Evolutionary conservation across 1,140 invertebrate species (phyloP).

Genomic region (Manduca sexta): DNA sequence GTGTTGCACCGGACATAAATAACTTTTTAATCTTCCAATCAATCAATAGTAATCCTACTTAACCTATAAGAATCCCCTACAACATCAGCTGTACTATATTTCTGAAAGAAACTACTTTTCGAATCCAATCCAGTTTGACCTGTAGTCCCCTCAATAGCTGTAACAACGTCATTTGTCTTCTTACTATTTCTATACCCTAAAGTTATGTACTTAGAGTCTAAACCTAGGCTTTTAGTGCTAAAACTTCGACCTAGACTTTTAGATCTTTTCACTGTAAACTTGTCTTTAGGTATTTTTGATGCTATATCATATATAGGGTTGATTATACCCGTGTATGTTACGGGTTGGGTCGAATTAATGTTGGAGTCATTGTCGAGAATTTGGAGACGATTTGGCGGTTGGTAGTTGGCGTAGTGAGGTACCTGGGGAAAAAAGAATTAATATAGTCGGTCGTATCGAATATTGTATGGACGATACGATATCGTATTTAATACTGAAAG

Average conservation of each 20-base stretch:
- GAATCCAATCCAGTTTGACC: conserved; percentile 45
- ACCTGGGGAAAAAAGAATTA: conserved; percentile 22
- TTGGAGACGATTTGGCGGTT: conserved; percentile 36
- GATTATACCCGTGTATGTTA: conserved; percentile 46
- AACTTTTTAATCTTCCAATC: too few relatives aligned
- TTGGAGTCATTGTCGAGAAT: conserved; percentile 21
- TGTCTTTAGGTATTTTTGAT: conserved; percentile 45
- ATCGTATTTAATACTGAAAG: too few relatives aligned
- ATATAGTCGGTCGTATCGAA: too few relatives aligned
- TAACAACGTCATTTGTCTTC: conserved; percentile 56
- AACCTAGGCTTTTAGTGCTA: conserved; percentile 34
- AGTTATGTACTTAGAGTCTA: conserved; percentile 49
- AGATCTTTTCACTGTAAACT: conserved; percentile 50
- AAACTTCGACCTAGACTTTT: conserved; percentile 53
- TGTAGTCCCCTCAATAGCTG: conserved; percentile 38
- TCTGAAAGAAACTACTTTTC: conserved; percentile 45
- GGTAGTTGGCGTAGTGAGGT: conserved; percentile 29
- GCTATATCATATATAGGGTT: conserved; percentile 52
- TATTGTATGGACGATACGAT: too few relatives aligned
- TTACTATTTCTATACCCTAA: conserved; percentile 38
- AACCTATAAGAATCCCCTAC: conserved; percentile 54
- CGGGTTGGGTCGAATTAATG: conserved; percentile 11
- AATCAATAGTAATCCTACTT: conserved; percentile 51
- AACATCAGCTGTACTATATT: conserved; percentile 31
- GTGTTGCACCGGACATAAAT: too few relatives aligned